phyloP scores from a whole-genome alignment of 2,888 invertebrate species.

The Mesochorus sp. region DNA sequence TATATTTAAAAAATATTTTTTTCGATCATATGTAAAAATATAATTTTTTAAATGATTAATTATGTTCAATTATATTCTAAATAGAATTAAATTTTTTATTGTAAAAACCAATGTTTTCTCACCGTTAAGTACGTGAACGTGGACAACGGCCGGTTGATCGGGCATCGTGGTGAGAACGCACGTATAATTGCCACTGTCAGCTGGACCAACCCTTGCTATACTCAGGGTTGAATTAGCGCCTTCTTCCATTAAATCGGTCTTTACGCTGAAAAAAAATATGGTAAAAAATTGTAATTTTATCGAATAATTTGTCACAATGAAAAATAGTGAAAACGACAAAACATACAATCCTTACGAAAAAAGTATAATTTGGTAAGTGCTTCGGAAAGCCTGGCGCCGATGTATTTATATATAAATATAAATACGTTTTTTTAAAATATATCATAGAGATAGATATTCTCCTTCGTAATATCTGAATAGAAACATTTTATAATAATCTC shows the following conservation, averaged over 20 bases:
- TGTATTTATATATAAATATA: neutral
- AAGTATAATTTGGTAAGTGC: neutral
- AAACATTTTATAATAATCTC: slow-evolving; percentile 9
- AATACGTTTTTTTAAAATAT: neutral
- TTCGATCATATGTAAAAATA: no score
- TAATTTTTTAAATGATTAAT: no score
- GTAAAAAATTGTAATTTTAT: no score
- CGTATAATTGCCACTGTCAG: slow-evolving; percentile 83
- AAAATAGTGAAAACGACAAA: no score
- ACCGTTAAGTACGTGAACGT: slow-evolving; percentile 84
- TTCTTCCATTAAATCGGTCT: slow-evolving; percentile 83
- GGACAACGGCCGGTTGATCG: slow-evolving; percentile 82
- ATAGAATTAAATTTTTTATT: no score
- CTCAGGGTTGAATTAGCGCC: slow-evolving; percentile 83
- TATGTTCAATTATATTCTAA: no score
- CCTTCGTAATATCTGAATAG: neutral
- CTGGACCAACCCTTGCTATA: slow-evolving; percentile 82
- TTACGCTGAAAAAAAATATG: slow-evolving; percentile 82
- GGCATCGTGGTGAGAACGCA: slow-evolving; percentile 82
- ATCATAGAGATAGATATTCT: neutral
- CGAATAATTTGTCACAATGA: no score
- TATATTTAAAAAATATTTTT: no score
- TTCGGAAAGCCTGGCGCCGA: neutral
- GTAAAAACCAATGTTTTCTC: slow-evolving; percentile 67
- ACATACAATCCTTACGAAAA: no score